Evolutionary conservation across 2,888 invertebrate species (phyloP).

Genomic region (Sphinx pinastri): DNA sequence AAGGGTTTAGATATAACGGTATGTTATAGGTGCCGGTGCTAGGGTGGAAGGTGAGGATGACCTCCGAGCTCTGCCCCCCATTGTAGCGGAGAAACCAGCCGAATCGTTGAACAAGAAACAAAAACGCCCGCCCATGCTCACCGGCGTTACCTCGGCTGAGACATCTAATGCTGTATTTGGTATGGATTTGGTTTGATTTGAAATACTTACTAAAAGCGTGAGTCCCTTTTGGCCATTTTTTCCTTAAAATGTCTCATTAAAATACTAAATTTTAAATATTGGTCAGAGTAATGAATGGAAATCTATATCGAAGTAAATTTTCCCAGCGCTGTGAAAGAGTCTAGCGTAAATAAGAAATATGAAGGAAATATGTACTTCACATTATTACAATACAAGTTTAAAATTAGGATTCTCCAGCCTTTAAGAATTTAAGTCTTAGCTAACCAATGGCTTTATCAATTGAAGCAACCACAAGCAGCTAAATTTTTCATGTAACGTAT

Average conservation of each 20-base stretch:
- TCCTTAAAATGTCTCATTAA: no score
- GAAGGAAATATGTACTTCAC: no score
- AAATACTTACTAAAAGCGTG: no score
- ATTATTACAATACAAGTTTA: no score
- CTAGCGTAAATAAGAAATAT: no score
- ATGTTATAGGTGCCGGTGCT: constrained; percentile 83
- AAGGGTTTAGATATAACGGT: not conserved
- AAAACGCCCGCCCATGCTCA: constrained; percentile 86
- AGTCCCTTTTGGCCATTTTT: no score
- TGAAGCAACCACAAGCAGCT: not conserved
- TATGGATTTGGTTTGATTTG: constrained; percentile 39
- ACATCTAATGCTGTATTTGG: constrained; percentile 86
- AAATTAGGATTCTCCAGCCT: no score
- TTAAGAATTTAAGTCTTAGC: not conserved
- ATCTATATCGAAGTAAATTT: no score
- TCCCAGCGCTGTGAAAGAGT: no score
- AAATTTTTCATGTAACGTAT: not conserved
- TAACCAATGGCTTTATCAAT: not conserved
- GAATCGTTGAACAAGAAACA: constrained; percentile 83
- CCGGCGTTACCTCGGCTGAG: constrained; percentile 89
- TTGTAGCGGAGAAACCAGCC: constrained; percentile 86
- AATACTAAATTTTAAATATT: no score
- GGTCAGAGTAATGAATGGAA: no score
- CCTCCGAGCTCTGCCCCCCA: constrained; percentile 86
- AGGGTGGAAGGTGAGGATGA: constrained; percentile 88